Base-by-base conservation (phyloP, 1,140 invertebrate species). In the Vanessa atalanta region DNA sequence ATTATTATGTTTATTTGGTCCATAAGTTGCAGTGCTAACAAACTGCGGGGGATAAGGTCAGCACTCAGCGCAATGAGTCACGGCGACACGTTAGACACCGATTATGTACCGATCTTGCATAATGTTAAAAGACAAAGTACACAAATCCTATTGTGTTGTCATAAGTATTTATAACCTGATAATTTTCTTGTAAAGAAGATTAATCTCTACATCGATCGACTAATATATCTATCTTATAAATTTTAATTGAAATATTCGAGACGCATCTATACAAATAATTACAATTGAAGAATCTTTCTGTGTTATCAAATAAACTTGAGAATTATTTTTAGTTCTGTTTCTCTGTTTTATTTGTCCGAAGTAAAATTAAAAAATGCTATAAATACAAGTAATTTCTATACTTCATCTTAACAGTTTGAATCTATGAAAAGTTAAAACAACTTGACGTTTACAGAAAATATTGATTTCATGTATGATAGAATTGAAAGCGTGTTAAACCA, bases 61-160 rank as follows among this genome's bases (percentile, higher is more conserved):
- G 55, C 23, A 9, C 1, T 20, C n/a, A 16, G 55, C 55, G 55
- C 53, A 4, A 26, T 55, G 65, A 67, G 31, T 67, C 65, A 67
- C 64, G 64, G 64, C 47, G 47, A 47, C 61, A 20, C 37, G 61
- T 64, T 65, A 65, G 64, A 48, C 64, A 26, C 15, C 43, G 47
- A 50, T 50, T 53, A 53, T 53, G 50, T 50, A 14, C 47, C 31
- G 50, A 43, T 26, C 65, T 55, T 67, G 65, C 65, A 67, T 67
- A 37, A 53, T 23, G 20, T 67, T 16, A 6, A 51, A 20, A 55
- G 65, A 67, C 65, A 47, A 67, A 55, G 31, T 47, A 67, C 50
- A 53, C 65, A 67, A 67, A 67, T 67, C 20, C 50, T 51, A 66
- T 66, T 51, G n/a, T 51, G 23, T 11, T 13, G 65, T 66, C 65